Percentiles rank a stretch among this genome's conserved stretches.
Evolutionary conservation across 2,113 vertebrate genomes (phyloP).

Genomic region (Cephalopterus ornatus): DNA sequence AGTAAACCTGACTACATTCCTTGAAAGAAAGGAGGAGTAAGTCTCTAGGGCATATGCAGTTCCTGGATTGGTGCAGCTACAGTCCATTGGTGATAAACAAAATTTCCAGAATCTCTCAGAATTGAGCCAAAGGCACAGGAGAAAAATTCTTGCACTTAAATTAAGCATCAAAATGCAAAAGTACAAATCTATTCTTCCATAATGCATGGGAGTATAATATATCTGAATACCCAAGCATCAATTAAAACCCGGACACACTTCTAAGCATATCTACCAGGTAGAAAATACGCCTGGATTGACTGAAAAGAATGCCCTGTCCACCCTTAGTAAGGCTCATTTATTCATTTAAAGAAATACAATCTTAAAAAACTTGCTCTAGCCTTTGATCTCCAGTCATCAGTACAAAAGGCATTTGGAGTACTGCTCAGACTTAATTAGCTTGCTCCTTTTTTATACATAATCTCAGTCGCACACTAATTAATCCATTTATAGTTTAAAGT

Average conservation of each 20-base stretch:
- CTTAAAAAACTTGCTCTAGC: conserved; percentile 22
- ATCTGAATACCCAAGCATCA: background rate
- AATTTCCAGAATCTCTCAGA: background rate
- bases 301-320: background rate
- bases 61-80: background rate
- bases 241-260: background rate
- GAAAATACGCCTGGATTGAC: background rate
- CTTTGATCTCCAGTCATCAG: conserved; percentile 58
- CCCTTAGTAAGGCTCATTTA: background rate
- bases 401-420: conserved; percentile 37
- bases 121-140: background rate
- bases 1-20: background rate
- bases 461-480: conserved; percentile 61
- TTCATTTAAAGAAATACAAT: conserved; percentile 35
- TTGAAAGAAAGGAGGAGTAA: background rate
- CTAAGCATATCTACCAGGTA: background rate
- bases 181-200: background rate
- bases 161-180: background rate
- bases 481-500: conserved; percentile 63
- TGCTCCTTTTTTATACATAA: conserved; percentile 33
- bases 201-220: background rate
- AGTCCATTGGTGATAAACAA: background rate
- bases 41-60: background rate
- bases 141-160: background rate
- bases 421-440: conserved; percentile 50